phyloP scores from a whole-genome alignment of 2,888 invertebrate genomes.

The Hoplodrina ambigua region DNA sequence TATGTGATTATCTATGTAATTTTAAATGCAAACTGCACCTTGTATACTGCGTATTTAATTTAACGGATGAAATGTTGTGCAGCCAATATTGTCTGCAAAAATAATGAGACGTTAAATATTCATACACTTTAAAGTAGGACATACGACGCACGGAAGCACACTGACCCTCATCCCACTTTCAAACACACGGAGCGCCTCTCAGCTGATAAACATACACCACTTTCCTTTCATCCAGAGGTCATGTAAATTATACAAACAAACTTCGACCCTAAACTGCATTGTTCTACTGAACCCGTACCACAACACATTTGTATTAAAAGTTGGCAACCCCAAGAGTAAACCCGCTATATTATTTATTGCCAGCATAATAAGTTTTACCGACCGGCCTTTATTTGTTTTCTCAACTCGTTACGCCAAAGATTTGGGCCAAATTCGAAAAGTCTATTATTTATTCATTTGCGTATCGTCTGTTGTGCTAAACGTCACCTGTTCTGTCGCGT shows the following conservation, averaged over 20 bases:
- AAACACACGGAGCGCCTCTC: constrained; percentile 7
- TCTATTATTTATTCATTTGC: constrained; percentile 87
- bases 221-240: constrained; percentile 28
- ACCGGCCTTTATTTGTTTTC: constrained; percentile 84
- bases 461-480: constrained; percentile 66
- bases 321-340: constrained; percentile 72
- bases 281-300: constrained; percentile 50
- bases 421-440: constrained; percentile 85
- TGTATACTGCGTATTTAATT: too few species aligned
- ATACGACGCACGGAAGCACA: background rate
- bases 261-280: constrained; percentile 51
- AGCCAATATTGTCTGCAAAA: constrained; percentile 8
- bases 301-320: constrained; percentile 80
- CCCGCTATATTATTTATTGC: constrained; percentile 88
- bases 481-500: constrained; percentile 63
- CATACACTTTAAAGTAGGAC: constrained; percentile 7
- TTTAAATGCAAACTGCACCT: too few species aligned
- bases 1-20: too few species aligned
- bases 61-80: background rate
- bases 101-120: constrained; percentile 29
- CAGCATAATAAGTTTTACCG: constrained; percentile 81
- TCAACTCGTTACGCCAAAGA: constrained; percentile 87
- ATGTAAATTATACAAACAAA: constrained; percentile 44
- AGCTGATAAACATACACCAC: constrained; percentile 22
- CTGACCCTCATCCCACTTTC: constrained; percentile 15